Base-by-base conservation (phyloP, 1,140 invertebrate genomes). In the Eriocheir sinensis region DNA sequence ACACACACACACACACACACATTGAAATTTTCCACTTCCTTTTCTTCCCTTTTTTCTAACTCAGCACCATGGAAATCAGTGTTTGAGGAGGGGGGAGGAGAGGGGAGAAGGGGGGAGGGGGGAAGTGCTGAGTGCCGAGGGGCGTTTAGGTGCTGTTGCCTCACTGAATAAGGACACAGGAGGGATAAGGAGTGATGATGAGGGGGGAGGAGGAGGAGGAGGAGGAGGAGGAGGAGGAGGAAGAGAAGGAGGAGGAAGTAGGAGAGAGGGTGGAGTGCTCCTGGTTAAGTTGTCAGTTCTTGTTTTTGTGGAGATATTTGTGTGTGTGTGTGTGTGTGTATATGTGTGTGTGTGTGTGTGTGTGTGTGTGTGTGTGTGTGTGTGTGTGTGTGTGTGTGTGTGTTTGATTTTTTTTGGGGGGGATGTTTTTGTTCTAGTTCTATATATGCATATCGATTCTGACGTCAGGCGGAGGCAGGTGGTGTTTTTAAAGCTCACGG, bases 351-450 rank as follows among this genome's bases (percentile, higher is more conserved):
- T 72, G 53, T 9, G 60, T 8, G 60, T 72, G 53, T 72, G 53
- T 72, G 53, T 72, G 53, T 72, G 53, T 72, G 53, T 72, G 53
- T 72, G 53, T 72, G 53, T 72, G 53, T 27, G 53, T 72, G 53
- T 72, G 53, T 72, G 53, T 72, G 53, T 72, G 53, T 72, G 53
- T 72, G 53, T 72, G 53, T 72, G 6, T 6, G 9, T 3, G 27
- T 72, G 12, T 72, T 72, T 53, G 12, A 53, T 53, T 9, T 21
- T 53, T 0, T 53, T 53, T 53, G n/a, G n/a, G n/a, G n/a, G n/a
- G n/a, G n/a, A n/a, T n/a, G 48, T 53, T 53, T 9, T 53, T 53
- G 12, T 53, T 53, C 48, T 53, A 17, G 48, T 53, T 53, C 48
- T n/a, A 2, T 72, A 72, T 72, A n/a, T 72, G 21, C 60, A 72